A percentile compares a stretch with the other conserved stretches of the same genome.
These are phyloP conservation scores for Brachyalestes nurse DNA, from an alignment of 2,797 vertebrate genomes.

Conservation along the genomic window DNA sequence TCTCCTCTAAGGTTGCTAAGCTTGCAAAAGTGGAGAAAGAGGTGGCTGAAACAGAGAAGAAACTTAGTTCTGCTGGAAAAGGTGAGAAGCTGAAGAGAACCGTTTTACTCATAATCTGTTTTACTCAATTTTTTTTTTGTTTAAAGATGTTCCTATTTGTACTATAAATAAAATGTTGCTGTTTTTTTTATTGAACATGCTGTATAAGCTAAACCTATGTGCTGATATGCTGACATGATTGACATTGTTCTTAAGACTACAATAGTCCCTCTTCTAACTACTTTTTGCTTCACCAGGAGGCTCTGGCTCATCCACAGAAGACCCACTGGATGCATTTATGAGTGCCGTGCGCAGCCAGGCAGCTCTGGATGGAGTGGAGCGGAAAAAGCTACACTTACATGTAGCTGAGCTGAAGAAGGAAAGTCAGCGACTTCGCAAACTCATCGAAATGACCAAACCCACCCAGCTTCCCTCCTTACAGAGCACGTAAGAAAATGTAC, in stretches of 20 bases:
- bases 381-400: constrained; percentile 91
- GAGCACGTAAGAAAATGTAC: constrained; percentile 71
- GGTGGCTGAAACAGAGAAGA: constrained; percentile 85
- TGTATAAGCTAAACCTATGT: no score
- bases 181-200: no score
- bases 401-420: constrained; percentile 88
- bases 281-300: constrained; percentile 65
- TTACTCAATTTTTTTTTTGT: no score
- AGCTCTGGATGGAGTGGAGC: constrained; percentile 85
- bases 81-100: constrained; percentile 72
- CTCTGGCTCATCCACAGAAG: constrained; percentile 80
- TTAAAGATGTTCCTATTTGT: no score
- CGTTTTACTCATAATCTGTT: not conserved
- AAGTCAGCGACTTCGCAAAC: constrained; percentile 83
- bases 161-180: no score
- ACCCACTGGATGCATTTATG: constrained; percentile 96
- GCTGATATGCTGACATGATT: no score
- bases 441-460: constrained; percentile 92
- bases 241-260: no score
- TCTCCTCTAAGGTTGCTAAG: constrained; percentile 81
- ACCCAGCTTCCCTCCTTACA: constrained; percentile 88
- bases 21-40: constrained; percentile 88
- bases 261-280: no score
- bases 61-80: constrained; percentile 81
- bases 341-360: constrained; percentile 84